phyloP scores from a whole-genome alignment of 2,888 invertebrate species.

The Unio pictorum region DNA sequence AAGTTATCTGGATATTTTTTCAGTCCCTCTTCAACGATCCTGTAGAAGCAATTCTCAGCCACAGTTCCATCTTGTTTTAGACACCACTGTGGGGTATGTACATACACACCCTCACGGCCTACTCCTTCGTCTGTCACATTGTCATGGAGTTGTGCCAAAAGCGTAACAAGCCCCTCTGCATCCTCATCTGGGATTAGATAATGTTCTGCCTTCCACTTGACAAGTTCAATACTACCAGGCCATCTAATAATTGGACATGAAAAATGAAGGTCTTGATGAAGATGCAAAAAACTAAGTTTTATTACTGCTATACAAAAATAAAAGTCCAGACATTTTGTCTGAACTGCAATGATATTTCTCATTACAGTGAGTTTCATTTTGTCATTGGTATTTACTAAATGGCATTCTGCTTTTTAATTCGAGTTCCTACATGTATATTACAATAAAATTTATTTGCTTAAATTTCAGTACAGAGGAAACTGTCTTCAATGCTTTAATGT shows the following conservation, averaged over 20 bases:
- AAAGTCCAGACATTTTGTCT: too few species aligned
- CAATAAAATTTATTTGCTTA: too few species aligned
- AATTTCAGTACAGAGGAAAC: too few species aligned
- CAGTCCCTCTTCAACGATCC: slow-evolving; percentile 25
- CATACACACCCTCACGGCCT: slow-evolving; percentile 10
- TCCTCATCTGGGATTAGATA: slow-evolving; percentile 23
- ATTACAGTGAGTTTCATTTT: too few species aligned
- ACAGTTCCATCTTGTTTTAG: slow-evolving; percentile 5
- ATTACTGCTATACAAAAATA: too few species aligned
- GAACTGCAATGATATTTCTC: too few species aligned
- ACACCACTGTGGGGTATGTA: slow-evolving; percentile 20
- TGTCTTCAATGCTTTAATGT: too few species aligned
- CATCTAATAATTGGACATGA: slow-evolving; percentile 10
- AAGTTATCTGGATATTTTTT: slow-evolving; percentile 22
- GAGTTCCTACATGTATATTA: too few species aligned
- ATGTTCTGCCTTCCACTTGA: slow-evolving; percentile 14
- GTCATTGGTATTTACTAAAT: too few species aligned
- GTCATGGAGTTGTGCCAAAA: slow-evolving; percentile 18
- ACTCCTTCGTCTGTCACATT: slow-evolving; percentile 2
- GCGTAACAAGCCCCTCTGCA: slow-evolving; percentile 15
- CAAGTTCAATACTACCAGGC: slow-evolving; percentile 19
- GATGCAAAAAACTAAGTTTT: too few species aligned
- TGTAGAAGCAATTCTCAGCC: slow-evolving; percentile 17
- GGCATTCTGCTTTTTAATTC: too few species aligned
- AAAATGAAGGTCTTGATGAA: too few species aligned